phyloP scores from a whole-genome alignment of 2,113 vertebrate species.

The Cynopterus brachyotis region DNA sequence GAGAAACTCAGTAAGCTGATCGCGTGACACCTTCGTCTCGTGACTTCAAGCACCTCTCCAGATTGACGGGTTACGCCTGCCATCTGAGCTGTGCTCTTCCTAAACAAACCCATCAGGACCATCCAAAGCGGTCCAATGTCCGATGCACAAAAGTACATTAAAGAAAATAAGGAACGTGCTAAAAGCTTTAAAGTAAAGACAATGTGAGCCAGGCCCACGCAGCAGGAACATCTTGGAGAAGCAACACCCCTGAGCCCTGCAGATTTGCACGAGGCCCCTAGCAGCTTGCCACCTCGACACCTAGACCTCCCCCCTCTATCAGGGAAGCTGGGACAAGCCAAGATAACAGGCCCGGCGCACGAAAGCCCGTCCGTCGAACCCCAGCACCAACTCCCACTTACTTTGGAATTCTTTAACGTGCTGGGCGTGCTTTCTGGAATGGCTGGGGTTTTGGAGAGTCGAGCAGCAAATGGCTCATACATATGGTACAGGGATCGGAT shows the following conservation, averaged over 20 bases:
- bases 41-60: not conserved
- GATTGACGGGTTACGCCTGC: not conserved
- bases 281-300: not conserved
- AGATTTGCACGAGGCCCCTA: not conserved
- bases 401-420: conserved; percentile 94
- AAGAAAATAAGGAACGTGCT: conserved; percentile 13
- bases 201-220: not conserved
- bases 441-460: conserved; percentile 90
- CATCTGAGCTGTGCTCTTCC: not conserved
- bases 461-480: conserved; percentile 94
- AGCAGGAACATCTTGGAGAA: not conserved
- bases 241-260: not conserved
- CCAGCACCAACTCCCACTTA: conserved; percentile 80
- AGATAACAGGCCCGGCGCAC: not conserved
- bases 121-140: conserved; percentile 22
- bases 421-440: conserved; percentile 95
- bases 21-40: not conserved
- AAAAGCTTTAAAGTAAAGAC: not conserved
- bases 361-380: not conserved
- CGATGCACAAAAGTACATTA: not conserved
- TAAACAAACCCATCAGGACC: conserved; percentile 19
- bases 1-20: not conserved
- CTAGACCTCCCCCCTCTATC: not conserved
- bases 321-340: not conserved
- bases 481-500: conserved; percentile 97